Conservation (phyloP, 2,888 invertebrate genomes). For the Andricus quercusramuli region DNA sequence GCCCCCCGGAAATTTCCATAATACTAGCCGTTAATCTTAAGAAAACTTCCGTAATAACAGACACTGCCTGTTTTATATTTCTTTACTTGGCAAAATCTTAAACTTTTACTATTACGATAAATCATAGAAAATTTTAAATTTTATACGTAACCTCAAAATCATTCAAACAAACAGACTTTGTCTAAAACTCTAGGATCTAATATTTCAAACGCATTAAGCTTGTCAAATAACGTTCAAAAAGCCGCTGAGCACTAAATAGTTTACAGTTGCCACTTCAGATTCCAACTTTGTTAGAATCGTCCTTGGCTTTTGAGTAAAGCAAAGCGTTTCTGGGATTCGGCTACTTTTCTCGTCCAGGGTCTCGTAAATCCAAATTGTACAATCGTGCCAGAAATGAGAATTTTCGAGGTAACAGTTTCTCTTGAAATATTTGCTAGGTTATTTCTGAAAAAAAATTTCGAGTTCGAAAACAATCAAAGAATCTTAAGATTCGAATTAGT, state of each 20-base stretch:
- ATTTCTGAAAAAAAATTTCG: neutral
- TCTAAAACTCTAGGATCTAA: neutral
- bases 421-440: neutral
- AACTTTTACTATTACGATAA: neutral
- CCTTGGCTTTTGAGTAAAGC: slow-evolving; percentile 27
- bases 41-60: too few relatives aligned
- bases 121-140: neutral
- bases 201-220: neutral
- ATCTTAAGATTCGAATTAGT: neutral
- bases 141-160: neutral
- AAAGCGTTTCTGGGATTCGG: slow-evolving; percentile 15
- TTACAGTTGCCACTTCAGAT: slow-evolving; percentile 6
- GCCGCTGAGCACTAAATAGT: slow-evolving; percentile 5
- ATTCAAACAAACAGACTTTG: neutral
- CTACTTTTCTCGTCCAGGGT: slow-evolving; percentile 36
- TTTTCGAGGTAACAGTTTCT: slow-evolving; percentile 9
- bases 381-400: slow-evolving; percentile 31
- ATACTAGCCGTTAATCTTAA: too few relatives aligned
- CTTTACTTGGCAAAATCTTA: too few relatives aligned
- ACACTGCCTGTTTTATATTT: too few relatives aligned
- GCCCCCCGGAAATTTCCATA: too few relatives aligned
- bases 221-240: slow-evolving; percentile 29
- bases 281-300: slow-evolving; percentile 37
- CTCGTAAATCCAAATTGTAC: slow-evolving; percentile 31
- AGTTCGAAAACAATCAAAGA: neutral